Conservation (phyloP, 2,888 invertebrate species). For the Calameuta pallipes region DNA sequence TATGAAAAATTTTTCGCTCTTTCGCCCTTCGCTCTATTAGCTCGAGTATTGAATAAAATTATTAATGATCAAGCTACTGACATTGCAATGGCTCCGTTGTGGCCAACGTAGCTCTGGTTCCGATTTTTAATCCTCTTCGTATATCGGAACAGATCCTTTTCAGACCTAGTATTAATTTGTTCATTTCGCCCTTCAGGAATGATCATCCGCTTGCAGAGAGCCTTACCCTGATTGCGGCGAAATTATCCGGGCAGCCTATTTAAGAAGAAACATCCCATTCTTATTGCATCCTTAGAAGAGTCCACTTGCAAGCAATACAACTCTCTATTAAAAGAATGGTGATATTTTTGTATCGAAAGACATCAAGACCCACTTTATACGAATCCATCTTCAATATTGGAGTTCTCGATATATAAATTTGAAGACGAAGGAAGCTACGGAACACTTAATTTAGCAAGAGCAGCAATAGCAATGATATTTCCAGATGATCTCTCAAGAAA, state of each 20-base stretch:
- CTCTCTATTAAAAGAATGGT: conserved; percentile 17
- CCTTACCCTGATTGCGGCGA: not conserved
- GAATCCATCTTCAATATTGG: conserved; percentile 2
- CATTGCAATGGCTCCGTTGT: conserved; percentile 25
- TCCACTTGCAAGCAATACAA: conserved; percentile 21
- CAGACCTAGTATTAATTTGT: conserved; percentile 11
- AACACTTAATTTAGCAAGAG: conserved; percentile 37
- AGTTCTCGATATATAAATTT: conserved; percentile 14
- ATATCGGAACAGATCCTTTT: not conserved
- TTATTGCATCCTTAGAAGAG: conserved; percentile 13
- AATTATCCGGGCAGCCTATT: too few relatives aligned
- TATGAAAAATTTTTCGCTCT: conserved; percentile 24
- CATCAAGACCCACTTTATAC: conserved; percentile 2
- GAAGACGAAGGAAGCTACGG: conserved; percentile 29
- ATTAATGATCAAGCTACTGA: conserved; percentile 14
- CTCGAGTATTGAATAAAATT: conserved; percentile 22
- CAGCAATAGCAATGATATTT: conserved; percentile 42
- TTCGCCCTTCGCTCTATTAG: conserved; percentile 23
- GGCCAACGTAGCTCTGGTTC: conserved; percentile 25
- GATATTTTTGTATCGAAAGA: conserved; percentile 12
- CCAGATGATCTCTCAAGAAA: conserved; percentile 27
- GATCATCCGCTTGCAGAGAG: conserved; percentile 12
- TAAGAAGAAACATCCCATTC: conserved; percentile 7
- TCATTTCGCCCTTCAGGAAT: too few relatives aligned
- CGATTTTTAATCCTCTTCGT: conserved; percentile 9